Evolutionary conservation across 2,888 invertebrate species (phyloP), one percentile per base, ranked within the genome.

Genomic region (Pocota personata): DNA sequence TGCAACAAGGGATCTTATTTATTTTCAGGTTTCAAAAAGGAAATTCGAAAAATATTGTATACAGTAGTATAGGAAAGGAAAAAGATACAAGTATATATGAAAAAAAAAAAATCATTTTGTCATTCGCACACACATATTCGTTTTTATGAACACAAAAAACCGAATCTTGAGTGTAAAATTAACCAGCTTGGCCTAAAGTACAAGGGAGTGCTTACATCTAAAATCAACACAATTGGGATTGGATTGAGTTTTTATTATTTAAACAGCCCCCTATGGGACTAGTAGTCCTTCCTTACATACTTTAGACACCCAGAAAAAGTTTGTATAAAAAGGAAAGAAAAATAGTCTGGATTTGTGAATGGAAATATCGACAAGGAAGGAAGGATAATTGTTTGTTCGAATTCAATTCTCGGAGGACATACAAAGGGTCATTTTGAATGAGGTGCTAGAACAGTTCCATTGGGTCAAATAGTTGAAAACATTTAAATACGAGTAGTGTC

Each of bases 161-260:
- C 77, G 7, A 8, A 24, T 72, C 35, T 50, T 14, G 50, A 52
- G 66, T 64, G 57, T 24, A 82, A 82, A 64, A 76, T 76, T 82
- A 64, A 82, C 55, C 21, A 30, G 6, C 43, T 52, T 21, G 40
- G 16, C 30, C 16, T 57, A 40, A 40, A 40, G 27, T 27, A 48
- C 24, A 58, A 19, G n/a, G 24, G 35, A 66, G 32, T 19, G n/a
- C n/a, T n/a, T n/a, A 58, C 64, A 75, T 30, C 43, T 66, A 75
- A 62, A 57, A 48, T 76, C 32, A 76, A 82, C 69, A 77, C 40
- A 69, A 84, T 50, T 43, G 50, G 57, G 64, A 69, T 67, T 73
- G 50, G 43, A 84, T 78, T 72, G 64, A 66, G 57, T 40, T 64
- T 77, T 78, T 78, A 73, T 78, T 84, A 78, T 75, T 84, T 84